Evolutionary conservation across 2,888 invertebrate genomes (phyloP), one percentile per base, ranked within the genome.

Genomic region (Metopia argyrocephala): DNA sequence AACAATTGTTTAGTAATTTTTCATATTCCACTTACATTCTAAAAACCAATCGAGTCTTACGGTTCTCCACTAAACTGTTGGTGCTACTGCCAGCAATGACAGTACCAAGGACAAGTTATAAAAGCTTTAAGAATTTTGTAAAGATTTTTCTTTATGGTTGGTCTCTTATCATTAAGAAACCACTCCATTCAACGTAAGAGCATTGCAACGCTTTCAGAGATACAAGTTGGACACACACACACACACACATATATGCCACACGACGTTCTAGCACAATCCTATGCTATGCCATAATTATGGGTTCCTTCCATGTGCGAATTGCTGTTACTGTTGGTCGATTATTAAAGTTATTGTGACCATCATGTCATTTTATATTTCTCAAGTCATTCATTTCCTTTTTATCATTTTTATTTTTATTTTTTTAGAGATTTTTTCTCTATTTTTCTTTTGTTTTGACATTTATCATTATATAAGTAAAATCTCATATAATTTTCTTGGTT

Each of bases 1-100:
- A 74, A 66, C 78, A 74, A 81, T 76, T 81, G 76, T 70, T 79
- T 70, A 78, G 81, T 66, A 74, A 81, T 81, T 78, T 81, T 78
- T 78, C 78, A 69, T 74, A 59, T 78, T 70, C 61, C 54, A 15
- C 28, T 61, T 21, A 61, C 21, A 25, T 62, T 62, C 31, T 73
- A 12, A 38, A 15, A 38, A 38, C 23, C 25, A 46, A 62, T 31
- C 25, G 68, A 62, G 38, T 64, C 28, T 48, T 28, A n/a, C 15
- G 18, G 9, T 54, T 61, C 48, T 20, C 45, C 31, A 12, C 57
- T 71, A 62, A 48, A 69, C 31, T 71, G 52, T 45, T n/a, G n/a
- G 12, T 31, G 28, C 68, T 65, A 70, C 76, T 70, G 66, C 73
- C 69, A 56, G 71, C 4, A 20, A 23, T 50, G 23, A 45, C 25